Evolutionary conservation across 2,797 vertebrate species (phyloP), one percentile per base, ranked within the genome.

Genomic region (Euphonia xanthogaster): DNA sequence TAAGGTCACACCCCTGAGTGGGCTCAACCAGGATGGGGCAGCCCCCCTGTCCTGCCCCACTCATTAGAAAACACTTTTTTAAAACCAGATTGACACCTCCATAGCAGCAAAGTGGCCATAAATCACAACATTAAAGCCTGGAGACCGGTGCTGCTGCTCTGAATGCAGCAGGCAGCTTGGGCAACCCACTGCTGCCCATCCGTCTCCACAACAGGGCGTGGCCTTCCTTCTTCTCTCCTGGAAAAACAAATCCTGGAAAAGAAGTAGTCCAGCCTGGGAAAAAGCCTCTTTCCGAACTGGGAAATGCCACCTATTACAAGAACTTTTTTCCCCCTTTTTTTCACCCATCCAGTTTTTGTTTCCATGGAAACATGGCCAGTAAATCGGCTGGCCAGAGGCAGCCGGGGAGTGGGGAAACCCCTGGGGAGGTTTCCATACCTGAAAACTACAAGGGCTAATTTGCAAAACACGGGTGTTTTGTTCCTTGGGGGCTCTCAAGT

Each of bases 371-470:
- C 66, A 0, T 27, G 37, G 37, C 7, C 82, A 68, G 93, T 82
- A 78, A 86, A 89, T 90, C 72, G 5, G 75, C 87, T 61, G 94
- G 40, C 76, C 85, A 78, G 62, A 88, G 76, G 73, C 73, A 94
- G 76, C 71, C 16, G 0, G 27, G 89, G 91, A 93, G 40, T 6
- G 3, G 25, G 27, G 48, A 78, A 77, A 35, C 44, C 73, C 62
- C 79, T 66, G 40, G 85, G 50, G 79, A 94, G 40, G 28, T 48
- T 93, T 94, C 76, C 33, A 71, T 68, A 93, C 66, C 89, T 91
- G 85, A 88, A 88, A 93, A 77, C 89, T 90, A 91, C 96, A 93
- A 86, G 70, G 10, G 9, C 30, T 77, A 80, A 91, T 96, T 93
- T 96, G 93, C 76, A 94, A 94, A 94, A 88, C 91, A 93, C 25